These are phyloP conservation scores for Nomada hirtipes DNA, from an alignment of 2,888 invertebrate genomes.

Conservation along the genomic window DNA sequence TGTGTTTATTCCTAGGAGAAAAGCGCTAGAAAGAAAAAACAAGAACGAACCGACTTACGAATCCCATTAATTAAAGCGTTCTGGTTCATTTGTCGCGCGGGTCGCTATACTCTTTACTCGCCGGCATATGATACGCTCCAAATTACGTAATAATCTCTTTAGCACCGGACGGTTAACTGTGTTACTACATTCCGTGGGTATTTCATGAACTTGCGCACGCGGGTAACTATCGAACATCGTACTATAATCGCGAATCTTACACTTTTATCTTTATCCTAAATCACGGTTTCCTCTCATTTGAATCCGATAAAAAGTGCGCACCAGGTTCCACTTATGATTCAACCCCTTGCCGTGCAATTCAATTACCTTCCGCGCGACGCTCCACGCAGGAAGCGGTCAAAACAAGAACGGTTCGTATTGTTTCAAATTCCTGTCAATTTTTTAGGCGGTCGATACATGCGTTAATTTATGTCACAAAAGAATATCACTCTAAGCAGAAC, in stretches of 20 bases:
- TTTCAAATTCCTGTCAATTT: too few species aligned
- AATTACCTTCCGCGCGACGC: too few species aligned
- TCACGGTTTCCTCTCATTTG: background rate
- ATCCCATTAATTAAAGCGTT: conserved; percentile 38
- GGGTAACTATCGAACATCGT: background rate
- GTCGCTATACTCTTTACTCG: conserved; percentile 9
- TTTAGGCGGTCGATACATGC: too few species aligned
- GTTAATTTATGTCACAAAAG: too few species aligned
- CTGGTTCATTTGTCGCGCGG: conserved; percentile 31
- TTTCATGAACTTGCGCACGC: conserved; percentile 11
- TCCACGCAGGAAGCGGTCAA: too few species aligned
- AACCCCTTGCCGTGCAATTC: background rate
- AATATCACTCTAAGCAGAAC: too few species aligned
- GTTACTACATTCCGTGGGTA: conserved; percentile 9
- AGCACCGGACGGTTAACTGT: background rate
- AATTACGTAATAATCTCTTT: conserved; percentile 42
- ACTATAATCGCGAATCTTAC: background rate
- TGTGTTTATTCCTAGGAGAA: conserved; percentile 65
- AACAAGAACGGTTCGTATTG: too few species aligned
- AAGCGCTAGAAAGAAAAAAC: background rate
- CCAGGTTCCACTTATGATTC: background rate
- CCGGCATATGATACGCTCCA: background rate
- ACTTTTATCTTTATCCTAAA: background rate
- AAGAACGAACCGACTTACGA: background rate
- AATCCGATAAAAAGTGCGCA: too few species aligned